phyloP scores from a whole-genome alignment of 2,888 invertebrate species.

The Apodemia mormo region DNA sequence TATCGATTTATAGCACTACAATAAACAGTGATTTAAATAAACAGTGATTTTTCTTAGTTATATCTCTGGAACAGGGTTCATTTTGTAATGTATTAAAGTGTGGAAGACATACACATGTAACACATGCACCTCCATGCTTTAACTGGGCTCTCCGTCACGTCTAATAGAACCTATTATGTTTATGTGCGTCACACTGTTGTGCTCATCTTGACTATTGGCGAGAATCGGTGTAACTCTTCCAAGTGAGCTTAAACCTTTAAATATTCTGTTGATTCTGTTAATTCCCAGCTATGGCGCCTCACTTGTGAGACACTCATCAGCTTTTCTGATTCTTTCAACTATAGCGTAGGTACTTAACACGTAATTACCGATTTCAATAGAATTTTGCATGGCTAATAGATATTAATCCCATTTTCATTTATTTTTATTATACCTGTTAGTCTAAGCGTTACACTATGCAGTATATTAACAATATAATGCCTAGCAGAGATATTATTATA shows the following conservation, averaged over 20 bases:
- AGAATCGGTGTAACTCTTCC: conserved; percentile 66
- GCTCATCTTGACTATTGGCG: conserved; percentile 71
- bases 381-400: conserved; percentile 5
- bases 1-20: background rate
- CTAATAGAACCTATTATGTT: conserved; percentile 75
- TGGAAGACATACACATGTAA: conserved; percentile 37
- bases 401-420: conserved; percentile 10
- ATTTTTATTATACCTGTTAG: background rate
- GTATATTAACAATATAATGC: background rate
- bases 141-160: conserved; percentile 64
- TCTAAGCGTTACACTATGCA: background rate
- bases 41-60: background rate
- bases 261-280: conserved; percentile 53
- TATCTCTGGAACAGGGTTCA: background rate
- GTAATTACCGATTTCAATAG: conserved; percentile 15
- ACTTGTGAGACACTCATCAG: conserved; percentile 78
- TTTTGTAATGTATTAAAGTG: conserved; percentile 23
- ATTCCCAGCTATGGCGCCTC: conserved; percentile 74
- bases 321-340: conserved; percentile 46
- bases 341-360: conserved; percentile 24
- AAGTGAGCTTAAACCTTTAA: conserved; percentile 67
- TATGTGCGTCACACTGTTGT: conserved; percentile 80
- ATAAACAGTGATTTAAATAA: background rate
- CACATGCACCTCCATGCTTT: conserved; percentile 50
- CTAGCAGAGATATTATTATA: conserved; percentile 6